These are phyloP conservation scores for Ciconia stormi DNA, from an alignment of 2,113 vertebrate species.

Conservation along the genomic window DNA sequence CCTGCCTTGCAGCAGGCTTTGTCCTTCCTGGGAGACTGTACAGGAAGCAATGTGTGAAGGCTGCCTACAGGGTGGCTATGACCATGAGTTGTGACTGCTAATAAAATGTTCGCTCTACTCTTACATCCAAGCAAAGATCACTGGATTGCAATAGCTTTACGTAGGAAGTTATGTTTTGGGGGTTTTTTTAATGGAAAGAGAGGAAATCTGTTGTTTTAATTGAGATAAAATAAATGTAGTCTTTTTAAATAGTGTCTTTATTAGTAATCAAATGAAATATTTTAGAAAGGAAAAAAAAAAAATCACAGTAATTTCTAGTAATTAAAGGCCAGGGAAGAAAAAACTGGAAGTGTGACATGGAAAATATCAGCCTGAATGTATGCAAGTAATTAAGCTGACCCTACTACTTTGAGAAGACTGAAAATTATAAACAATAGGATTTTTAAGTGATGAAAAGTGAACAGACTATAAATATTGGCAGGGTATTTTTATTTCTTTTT, in stretches of 20 bases:
- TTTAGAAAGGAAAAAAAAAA: neutral
- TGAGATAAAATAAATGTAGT: neutral
- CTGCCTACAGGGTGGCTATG: neutral
- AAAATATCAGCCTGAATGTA: neutral
- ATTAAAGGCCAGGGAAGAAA: neutral
- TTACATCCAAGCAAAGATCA: neutral
- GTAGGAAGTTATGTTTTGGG: accelerated
- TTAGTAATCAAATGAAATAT: neutral
- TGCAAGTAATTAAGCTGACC: neutral
- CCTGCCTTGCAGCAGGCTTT: neutral
- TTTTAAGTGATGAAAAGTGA: neutral
- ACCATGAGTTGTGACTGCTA: neutral
- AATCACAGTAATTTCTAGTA: neutral
- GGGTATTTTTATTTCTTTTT: neutral
- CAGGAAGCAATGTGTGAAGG: neutral
- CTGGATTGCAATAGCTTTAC: neutral
- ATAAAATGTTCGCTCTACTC: neutral
- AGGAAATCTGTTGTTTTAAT: neutral
- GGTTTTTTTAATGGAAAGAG: neutral
- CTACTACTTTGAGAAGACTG: neutral
- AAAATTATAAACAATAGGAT: neutral
- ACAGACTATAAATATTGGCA: neutral
- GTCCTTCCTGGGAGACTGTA: neutral
- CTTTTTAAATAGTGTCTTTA: neutral
- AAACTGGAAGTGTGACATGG: neutral